A percentile compares a stretch with the other conserved stretches of the same genome.
These are phyloP conservation scores for Chamaetylas fuelleborni DNA, from an alignment of 2,113 vertebrate genomes.

Conservation along the genomic window DNA sequence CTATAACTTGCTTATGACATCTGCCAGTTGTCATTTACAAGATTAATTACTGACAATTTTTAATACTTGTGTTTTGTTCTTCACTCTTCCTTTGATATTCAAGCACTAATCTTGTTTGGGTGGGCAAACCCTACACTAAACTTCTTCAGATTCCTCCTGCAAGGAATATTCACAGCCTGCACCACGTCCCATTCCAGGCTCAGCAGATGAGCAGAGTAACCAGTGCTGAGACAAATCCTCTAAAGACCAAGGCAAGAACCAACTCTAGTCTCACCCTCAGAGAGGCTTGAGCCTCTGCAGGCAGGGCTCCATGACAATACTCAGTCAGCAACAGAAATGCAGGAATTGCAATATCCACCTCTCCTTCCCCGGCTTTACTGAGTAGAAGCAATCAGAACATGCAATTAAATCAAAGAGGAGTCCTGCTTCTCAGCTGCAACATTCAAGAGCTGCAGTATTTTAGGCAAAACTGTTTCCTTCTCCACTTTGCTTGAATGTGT, in stretches of 20 bases:
- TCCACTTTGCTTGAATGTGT: background rate
- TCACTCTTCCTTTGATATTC: background rate
- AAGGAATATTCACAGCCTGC: background rate
- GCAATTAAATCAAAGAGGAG: background rate
- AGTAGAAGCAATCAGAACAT: background rate
- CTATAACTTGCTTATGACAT: background rate
- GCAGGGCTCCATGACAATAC: background rate
- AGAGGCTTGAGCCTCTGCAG: background rate
- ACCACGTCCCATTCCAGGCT: background rate
- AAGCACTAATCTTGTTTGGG: background rate
- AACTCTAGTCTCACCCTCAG: background rate
- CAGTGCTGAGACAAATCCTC: background rate
- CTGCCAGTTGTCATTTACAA: background rate
- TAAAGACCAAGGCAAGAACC: background rate
- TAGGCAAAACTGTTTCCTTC: background rate
- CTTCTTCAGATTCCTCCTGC: background rate
- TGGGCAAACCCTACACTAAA: background rate
- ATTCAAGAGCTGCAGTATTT: background rate
- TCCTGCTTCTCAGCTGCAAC: background rate
- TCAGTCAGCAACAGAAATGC: background rate
- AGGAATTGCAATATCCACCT: background rate
- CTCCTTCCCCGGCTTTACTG: background rate
- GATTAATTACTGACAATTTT: background rate
- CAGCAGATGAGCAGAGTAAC: background rate
- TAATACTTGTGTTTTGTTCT: background rate